Conservation (phyloP, 2,113 vertebrate species). For the Crypturellus undulatus region DNA sequence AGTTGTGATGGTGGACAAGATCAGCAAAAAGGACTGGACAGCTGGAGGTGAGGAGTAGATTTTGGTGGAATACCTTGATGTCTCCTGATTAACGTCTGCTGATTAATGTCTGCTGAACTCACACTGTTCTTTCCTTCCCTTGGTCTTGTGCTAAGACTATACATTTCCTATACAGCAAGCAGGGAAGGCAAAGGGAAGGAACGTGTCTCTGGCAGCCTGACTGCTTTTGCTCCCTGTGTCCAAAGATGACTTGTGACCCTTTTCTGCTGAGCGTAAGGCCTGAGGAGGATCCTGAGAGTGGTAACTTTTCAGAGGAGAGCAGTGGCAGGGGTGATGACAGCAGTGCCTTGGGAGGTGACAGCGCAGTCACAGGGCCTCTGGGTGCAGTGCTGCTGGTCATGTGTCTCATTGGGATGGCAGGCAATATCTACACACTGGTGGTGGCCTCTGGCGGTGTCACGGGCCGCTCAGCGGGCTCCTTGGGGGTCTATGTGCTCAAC, state of each 20-base stretch:
- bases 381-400: slow-evolving; percentile 79
- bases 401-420: slow-evolving; percentile 81
- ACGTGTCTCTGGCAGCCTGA: background rate
- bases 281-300: background rate
- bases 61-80: background rate
- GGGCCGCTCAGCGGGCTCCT: slow-evolving; percentile 77
- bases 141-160: background rate
- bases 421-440: slow-evolving; percentile 84
- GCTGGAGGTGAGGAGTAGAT: slow-evolving; percentile 49
- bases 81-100: background rate
- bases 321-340: background rate
- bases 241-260: background rate
- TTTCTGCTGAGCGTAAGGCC: background rate
- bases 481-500: slow-evolving; percentile 86
- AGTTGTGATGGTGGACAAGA: background rate
- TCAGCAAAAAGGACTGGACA: background rate
- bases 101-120: background rate
- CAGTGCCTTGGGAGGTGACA: slow-evolving; percentile 16
- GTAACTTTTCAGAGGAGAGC: slow-evolving; percentile 8
- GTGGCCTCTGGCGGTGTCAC: slow-evolving; percentile 76
- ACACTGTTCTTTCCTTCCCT: background rate
- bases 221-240: background rate
- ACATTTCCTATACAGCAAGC: fast-evolving
- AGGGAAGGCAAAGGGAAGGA: background rate
- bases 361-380: slow-evolving; percentile 77